phyloP scores from a whole-genome alignment of 2,797 vertebrate species.

The Crocidura indochinensis region DNA sequence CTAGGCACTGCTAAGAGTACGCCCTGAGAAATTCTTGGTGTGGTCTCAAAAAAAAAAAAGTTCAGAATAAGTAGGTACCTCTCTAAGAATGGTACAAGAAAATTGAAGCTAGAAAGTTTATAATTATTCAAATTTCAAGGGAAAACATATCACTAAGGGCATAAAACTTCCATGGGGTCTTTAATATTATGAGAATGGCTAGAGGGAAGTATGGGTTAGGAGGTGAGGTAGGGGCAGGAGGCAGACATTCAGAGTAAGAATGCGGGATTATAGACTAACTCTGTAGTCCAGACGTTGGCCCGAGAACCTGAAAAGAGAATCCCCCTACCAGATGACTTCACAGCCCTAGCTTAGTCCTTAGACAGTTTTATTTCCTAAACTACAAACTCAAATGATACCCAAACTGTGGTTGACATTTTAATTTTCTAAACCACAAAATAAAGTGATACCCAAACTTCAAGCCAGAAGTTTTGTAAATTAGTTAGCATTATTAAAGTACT shows the following conservation, averaged over 20 bases:
- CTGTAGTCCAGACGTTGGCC: neutral
- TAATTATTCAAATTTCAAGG: neutral
- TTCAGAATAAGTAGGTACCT: neutral
- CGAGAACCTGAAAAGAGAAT: neutral
- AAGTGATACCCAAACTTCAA: neutral
- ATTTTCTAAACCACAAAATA: slow-evolving; percentile 24
- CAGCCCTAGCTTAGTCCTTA: neutral
- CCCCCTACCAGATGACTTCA: neutral
- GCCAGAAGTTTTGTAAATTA: neutral
- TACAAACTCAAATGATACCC: slow-evolving; percentile 28
- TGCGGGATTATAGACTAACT: neutral
- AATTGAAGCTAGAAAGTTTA: neutral
- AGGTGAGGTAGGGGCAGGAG: neutral
- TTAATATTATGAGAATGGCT: neutral
- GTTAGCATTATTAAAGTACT: slow-evolving; percentile 25
- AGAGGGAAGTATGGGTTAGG: neutral
- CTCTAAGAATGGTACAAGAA: neutral
- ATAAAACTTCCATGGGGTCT: neutral
- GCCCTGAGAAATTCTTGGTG: too few relatives aligned
- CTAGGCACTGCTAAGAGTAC: too few relatives aligned
- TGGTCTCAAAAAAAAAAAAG: neutral
- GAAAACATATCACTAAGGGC: neutral
- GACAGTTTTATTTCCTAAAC: neutral
- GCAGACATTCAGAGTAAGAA: neutral
- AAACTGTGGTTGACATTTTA: neutral